Base-by-base conservation (phyloP, 2,797 vertebrate genomes). In the Clarias platycephalus region DNA sequence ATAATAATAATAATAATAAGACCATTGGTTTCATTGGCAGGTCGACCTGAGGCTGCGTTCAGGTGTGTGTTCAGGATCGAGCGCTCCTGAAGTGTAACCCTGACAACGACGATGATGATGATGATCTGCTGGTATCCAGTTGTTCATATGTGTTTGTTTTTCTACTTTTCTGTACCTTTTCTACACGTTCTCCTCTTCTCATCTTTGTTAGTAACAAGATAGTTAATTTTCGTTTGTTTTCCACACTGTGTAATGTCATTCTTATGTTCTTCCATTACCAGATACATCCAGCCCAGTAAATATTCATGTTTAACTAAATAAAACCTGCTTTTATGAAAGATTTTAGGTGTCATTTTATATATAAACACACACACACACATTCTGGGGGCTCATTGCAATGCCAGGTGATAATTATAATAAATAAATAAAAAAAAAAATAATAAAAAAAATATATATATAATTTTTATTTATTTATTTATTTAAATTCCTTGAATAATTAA, bases 101-200 rank as follows among this genome's bases (percentile, higher is more conserved):
- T 60, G 55, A 62, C 13, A 34, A 60, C 7, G 4, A 15, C 22
- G 10, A 57, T 37, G 55, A 78, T 34, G 55, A 78, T 34, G 34
- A 60, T n/a, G 4, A 15, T 62, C 75, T 60, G 55, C 75, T 78
- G 75, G 75, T 78, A 78, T 78, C 75, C 75, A 78, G 75, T 77
- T 60, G 55, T 78, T 60, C 49, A 34, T 60, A 12, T 37, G 28
- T 34, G 2, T 20, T 8, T 20, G 3, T 24, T 22, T 31, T 5
- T 57, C 0, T 58, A 49, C 7, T 0, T 16, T 53, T 18, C 20
- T 6, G 12, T 16, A 12, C n/a, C 12, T 26, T 53, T 55, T 53
- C n/a, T 20, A 31, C 6, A 15, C n/a, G 4, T 20, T 75, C 26
- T 53, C 24, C 15, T 53, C 5, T n/a, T 26, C 71, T 74, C 0